Evolutionary conservation across 2,113 vertebrate species (phyloP), one percentile per base, ranked within the genome.

Genomic region (Podarcis raffonei): DNA sequence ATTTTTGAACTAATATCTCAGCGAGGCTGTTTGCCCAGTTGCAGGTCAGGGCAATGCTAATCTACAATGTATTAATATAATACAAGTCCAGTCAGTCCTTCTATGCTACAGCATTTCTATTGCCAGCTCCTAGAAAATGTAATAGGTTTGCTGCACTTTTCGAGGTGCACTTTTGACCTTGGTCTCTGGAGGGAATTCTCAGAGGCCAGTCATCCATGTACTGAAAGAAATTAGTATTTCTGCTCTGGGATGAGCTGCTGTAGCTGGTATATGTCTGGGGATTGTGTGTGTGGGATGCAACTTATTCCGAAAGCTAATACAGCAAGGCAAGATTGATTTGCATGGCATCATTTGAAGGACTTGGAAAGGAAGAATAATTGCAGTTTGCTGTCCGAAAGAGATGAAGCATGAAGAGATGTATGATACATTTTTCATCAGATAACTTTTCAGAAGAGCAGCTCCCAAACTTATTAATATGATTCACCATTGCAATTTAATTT

Each of bases 241-340:
- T 72, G 84, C 57, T 81, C 91, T 93, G 68, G 53, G 53, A 90
- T 82, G 87, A 89, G 81, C 86, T 92, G 85, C 42, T 89, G 71
- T 57, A 87, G 66, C 84, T 77, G 75, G 71, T 77, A 57, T 85
- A 76, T 82, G 62, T 82, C 62, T 84, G 78, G 78, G 87, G 27
- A 88, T 81, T 32, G 22, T 18, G 22, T 13, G 53, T 15, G 84
- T 6, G 59, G 42, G 42, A 78, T 75, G 71, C 74, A 90, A 37
- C 86, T 71, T 87, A 90, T 92, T 93, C 90, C 87, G 91, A 92
- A 88, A 92, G 85, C 92, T 95, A 94, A 92, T 94, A 89, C 81
- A 92, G 86, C 84, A 89, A 87, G 87, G 65, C 59, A 93, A 94
- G 84, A 91, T 91, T 85, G 90, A 90, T 93, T 91, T 90, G 80